These are phyloP conservation scores for Tyrophagus putrescentiae DNA, from an alignment of 1,140 invertebrate genomes.

Conservation along the genomic window DNA sequence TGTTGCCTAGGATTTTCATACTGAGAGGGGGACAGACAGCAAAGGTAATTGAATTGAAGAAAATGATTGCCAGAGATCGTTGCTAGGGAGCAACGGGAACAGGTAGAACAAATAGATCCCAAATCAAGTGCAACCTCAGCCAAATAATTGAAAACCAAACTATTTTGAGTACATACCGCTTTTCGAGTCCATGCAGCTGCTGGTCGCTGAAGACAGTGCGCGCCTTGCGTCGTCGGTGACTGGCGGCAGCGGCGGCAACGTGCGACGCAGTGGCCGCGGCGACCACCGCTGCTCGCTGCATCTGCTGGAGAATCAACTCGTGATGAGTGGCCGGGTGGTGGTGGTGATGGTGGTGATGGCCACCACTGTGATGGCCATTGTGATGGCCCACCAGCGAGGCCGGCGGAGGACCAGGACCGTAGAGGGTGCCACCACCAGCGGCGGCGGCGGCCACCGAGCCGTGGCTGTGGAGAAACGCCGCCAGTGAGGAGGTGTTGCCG, in stretches of 20 bases:
- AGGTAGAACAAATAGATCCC: no score
- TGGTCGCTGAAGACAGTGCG: conserved; percentile 96
- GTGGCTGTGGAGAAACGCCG: conserved; percentile 3
- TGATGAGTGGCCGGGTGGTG: conserved; percentile 5
- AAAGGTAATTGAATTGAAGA: not conserved
- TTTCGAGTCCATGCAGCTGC: conserved; percentile 81
- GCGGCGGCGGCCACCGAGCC: not conserved
- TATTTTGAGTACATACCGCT: conserved; percentile 47
- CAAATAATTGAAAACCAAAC: no score
- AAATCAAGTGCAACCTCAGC: no score
- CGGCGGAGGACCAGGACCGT: no score
- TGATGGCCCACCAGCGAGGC: not conserved
- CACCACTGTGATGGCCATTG: not conserved
- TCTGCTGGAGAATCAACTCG: conserved; percentile 22
- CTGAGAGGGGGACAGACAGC: not conserved
- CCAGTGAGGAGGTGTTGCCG: conserved; percentile 6
- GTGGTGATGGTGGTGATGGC: not conserved
- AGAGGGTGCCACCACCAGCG: no score
- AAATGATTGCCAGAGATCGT: no score
- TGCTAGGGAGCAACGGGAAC: no score
- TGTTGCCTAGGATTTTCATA: not conserved
- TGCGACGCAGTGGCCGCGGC: conserved; percentile 20
- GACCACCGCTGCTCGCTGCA: conserved; percentile 20
- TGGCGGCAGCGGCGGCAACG: conserved; percentile 15
- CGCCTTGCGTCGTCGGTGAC: conserved; percentile 27